Conservation (phyloP, 2,113 vertebrate species). For the Cygnus buccinator region DNA sequence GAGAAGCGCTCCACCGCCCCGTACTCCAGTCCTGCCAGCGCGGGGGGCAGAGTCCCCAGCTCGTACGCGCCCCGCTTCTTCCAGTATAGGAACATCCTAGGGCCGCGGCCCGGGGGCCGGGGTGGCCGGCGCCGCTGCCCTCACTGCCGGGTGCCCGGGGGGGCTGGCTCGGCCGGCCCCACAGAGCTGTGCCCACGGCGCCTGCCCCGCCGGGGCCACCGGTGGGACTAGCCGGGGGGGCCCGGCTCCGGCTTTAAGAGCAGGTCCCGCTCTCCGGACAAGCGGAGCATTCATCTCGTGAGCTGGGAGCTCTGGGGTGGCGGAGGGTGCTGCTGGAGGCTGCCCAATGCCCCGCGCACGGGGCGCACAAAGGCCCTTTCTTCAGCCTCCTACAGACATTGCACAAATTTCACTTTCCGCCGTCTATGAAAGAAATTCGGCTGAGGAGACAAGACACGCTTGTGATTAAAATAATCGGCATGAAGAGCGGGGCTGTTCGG, state of each 20-base stretch:
- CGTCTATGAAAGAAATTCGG: slow-evolving; percentile 72
- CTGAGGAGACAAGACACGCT: slow-evolving; percentile 66
- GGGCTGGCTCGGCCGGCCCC: background rate
- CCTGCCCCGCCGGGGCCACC: background rate
- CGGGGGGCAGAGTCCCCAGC: slow-evolving; percentile 82
- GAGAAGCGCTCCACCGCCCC: slow-evolving; percentile 84
- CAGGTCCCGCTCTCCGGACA: slow-evolving; percentile 30
- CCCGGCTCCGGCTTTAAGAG: slow-evolving; percentile 31
- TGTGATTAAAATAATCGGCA: slow-evolving; percentile 59
- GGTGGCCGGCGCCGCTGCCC: background rate
- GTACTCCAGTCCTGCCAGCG: slow-evolving; percentile 70
- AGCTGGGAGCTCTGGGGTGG: slow-evolving; percentile 54
- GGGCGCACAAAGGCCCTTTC: slow-evolving; percentile 83
- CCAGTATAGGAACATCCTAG: slow-evolving; percentile 91
- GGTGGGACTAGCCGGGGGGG: background rate
- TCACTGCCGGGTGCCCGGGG: background rate
- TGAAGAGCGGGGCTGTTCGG: slow-evolving; percentile 66
- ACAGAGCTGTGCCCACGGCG: background rate
- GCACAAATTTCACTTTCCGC: slow-evolving; percentile 81
- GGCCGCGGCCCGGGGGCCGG: accelerated
- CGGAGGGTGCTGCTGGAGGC: slow-evolving; percentile 61
- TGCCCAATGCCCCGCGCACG: slow-evolving; percentile 72
- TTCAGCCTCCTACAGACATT: slow-evolving; percentile 85
- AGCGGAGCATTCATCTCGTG: slow-evolving; percentile 49
- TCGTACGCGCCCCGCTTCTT: slow-evolving; percentile 90